A percentile compares a stretch with the other conserved stretches of the same genome.
Evolutionary conservation across 2,797 vertebrate genomes (phyloP).

Genomic region (Notolepis coatsorum): DNA sequence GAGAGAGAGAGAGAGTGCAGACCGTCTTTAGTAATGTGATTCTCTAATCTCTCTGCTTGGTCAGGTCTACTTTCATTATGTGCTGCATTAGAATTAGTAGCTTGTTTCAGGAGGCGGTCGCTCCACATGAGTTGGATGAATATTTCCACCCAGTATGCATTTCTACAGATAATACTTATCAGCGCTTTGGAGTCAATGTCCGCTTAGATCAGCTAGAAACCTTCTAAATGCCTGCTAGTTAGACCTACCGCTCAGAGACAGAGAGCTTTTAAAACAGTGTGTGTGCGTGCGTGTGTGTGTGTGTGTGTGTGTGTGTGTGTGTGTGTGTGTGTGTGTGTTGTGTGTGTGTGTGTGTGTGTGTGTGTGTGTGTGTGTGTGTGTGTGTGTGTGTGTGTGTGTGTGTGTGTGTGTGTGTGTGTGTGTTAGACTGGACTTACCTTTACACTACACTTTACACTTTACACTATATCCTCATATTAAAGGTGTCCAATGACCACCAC

Average conservation of each 20-base stretch:
- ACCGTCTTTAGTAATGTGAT: constrained; percentile 56
- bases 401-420: no score
- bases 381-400: constrained; percentile 47
- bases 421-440: no score
- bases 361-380: not conserved
- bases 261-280: constrained; percentile 32
- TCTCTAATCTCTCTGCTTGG: constrained; percentile 62
- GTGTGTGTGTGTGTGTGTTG: constrained; percentile 50
- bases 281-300: constrained; percentile 29
- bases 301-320: constrained; percentile 46
- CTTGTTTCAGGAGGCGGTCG: constrained; percentile 56
- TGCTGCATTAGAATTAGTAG: constrained; percentile 67
- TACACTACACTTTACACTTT: no score
- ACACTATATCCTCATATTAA: no score
- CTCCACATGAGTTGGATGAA: constrained; percentile 40
- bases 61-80: constrained; percentile 72
- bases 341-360: not conserved
- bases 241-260: constrained; percentile 14
- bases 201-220: not conserved
- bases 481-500: no score
- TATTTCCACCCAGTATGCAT: constrained; percentile 45
- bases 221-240: not conserved
- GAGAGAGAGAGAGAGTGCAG: constrained; percentile 6
- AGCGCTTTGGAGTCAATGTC: no score
- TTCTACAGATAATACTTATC: constrained; percentile 35